Evolutionary conservation across 2,113 vertebrate genomes (phyloP).

Genomic region (Muscicapa adusta): DNA sequence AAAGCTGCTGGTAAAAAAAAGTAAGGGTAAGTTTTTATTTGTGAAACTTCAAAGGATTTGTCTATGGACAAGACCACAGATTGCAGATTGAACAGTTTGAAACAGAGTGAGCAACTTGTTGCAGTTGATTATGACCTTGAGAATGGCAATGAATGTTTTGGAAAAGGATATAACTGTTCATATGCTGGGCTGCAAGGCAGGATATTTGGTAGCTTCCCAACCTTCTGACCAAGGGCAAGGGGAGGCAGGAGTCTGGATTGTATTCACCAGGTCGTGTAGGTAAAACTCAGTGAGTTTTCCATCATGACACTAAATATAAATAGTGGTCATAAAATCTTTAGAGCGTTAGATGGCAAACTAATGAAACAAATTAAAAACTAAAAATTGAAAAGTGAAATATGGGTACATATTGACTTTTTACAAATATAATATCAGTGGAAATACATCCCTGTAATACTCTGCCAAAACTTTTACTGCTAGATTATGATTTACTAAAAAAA

Average conservation of each 20-base stretch:
- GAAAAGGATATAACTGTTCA: neutral
- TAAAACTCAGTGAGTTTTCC: neutral
- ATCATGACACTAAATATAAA: neutral
- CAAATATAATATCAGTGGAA: neutral
- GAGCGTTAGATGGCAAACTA: slow-evolving; percentile 6
- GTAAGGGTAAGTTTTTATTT: neutral
- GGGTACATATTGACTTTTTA: neutral
- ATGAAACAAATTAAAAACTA: slow-evolving; percentile 41
- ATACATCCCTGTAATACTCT: neutral
- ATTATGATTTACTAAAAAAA: slow-evolving; percentile 28
- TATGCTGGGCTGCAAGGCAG: neutral
- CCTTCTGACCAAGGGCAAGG: neutral
- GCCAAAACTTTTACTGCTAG: slow-evolving; percentile 12
- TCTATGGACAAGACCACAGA: neutral
- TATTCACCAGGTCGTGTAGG: neutral
- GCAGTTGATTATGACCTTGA: neutral
- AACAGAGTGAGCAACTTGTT: neutral
- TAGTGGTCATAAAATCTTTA: neutral
- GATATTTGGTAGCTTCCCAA: neutral
- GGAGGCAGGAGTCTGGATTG: neutral
- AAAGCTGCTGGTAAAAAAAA: neutral
- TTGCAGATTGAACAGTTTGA: neutral
- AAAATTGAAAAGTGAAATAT: slow-evolving; percentile 40
- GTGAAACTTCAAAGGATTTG: neutral
- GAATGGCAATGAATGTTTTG: neutral